phyloP scores from a whole-genome alignment of 2,888 invertebrate species.

The Hypomecis atomaria region DNA sequence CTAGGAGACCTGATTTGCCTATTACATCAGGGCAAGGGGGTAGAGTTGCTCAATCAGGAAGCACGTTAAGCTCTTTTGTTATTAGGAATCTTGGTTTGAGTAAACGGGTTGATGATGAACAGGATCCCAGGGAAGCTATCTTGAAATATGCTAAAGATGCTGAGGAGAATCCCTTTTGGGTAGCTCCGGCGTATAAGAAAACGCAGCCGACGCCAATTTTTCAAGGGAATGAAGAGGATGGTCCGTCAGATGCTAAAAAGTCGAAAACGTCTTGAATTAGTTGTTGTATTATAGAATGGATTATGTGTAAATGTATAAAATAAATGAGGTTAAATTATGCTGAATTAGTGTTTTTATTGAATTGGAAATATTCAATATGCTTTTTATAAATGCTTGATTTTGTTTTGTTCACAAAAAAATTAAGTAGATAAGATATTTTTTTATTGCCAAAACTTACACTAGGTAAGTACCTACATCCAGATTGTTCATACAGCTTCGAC shows the following conservation, averaged over 20 bases:
- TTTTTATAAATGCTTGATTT: too few species aligned
- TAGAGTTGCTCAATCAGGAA: slow-evolving; percentile 96
- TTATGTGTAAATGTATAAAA: background rate
- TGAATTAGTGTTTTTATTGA: background rate
- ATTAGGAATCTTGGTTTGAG: slow-evolving; percentile 97
- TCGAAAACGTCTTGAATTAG: slow-evolving; percentile 60
- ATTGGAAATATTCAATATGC: too few species aligned
- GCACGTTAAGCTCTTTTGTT: slow-evolving; percentile 97
- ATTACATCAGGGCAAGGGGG: slow-evolving; percentile 97
- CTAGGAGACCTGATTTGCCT: slow-evolving; percentile 92
- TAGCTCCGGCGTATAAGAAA: slow-evolving; percentile 94
- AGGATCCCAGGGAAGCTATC: slow-evolving; percentile 97
- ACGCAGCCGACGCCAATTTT: slow-evolving; percentile 95
- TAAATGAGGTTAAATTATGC: background rate
- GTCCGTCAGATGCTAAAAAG: slow-evolving; percentile 82
- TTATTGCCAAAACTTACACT: too few species aligned
- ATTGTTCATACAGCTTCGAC: too few species aligned
- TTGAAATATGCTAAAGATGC: slow-evolving; percentile 97
- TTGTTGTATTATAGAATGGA: background rate
- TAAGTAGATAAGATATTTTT: too few species aligned
- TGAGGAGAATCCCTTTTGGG: slow-evolving; percentile 98
- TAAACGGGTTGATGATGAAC: slow-evolving; percentile 95
- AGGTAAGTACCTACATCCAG: too few species aligned
- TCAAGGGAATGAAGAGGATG: slow-evolving; percentile 82
- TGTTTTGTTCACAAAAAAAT: too few species aligned